phyloP scores from a whole-genome alignment of 2,113 vertebrate genomes.

The Rhynchopsitta pachyrhyncha region DNA sequence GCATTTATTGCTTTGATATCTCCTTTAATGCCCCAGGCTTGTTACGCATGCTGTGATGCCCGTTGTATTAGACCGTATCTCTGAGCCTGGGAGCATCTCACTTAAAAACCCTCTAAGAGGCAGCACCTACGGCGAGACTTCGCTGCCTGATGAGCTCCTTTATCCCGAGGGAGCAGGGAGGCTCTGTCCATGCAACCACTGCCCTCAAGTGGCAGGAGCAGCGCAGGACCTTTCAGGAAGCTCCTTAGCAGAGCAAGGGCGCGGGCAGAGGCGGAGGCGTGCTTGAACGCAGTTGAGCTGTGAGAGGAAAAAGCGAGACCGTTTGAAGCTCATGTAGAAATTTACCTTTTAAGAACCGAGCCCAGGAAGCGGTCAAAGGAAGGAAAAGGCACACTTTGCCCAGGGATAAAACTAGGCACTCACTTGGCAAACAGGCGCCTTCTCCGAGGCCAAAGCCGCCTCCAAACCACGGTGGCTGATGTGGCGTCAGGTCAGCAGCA shows the following conservation, averaged over 20 bases:
- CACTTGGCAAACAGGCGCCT: accelerated
- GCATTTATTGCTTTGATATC: not conserved
- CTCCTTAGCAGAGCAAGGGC: not conserved
- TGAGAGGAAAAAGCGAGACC: accelerated
- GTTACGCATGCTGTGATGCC: not conserved
- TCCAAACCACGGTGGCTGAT: accelerated
- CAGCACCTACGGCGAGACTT: not conserved
- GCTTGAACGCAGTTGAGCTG: accelerated
- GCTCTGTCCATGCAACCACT: not conserved
- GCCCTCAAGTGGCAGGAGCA: constrained; percentile 7
- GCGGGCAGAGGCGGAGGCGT: not conserved
- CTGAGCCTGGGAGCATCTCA: not conserved
- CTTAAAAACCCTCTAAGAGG: not conserved
- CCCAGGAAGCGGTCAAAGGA: accelerated
- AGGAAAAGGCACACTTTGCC: not conserved
- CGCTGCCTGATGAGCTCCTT: not conserved
- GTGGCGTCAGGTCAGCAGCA: not conserved
- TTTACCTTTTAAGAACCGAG: not conserved
- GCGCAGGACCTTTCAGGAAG: not conserved
- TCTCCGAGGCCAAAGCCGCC: not conserved
- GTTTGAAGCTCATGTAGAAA: accelerated
- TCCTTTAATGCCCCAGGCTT: not conserved
- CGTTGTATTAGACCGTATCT: too few relatives aligned
- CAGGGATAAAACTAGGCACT: not conserved
- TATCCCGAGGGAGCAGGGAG: accelerated